Evolutionary conservation across 1,140 invertebrate species (phyloP), one percentile per base, ranked within the genome.

Genomic region (Neodiprion fabricii): DNA sequence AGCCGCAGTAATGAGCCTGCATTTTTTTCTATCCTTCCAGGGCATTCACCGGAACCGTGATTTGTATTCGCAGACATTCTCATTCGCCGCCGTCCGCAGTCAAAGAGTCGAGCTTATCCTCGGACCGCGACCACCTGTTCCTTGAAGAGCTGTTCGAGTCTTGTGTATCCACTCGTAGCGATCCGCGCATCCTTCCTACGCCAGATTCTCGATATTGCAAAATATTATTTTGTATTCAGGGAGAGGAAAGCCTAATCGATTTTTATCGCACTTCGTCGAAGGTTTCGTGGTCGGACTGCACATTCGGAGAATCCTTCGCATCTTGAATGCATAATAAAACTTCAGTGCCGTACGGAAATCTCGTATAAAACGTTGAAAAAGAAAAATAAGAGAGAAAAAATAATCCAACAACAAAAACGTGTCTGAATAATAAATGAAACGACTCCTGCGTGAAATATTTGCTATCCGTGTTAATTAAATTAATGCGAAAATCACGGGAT

Each of bases 201-300:
- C 11, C 11, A 61, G 53, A 12, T n/a, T n/a, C 11, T 61, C 53
- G 11, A n/a, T 11, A 61, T n/a, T n/a, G 53, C n/a, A n/a, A n/a
- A 61, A 61, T 12, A n/a, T 61, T 61, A 61, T 61, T 61, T 61
- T 61, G n/a, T 61, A 61, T 61, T 61, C 53, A 61, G 53, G 53
- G 53, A 61, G 11, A 61, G 53, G 11, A 7, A 5, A 17, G 53
- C 4, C n/a, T 61, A 61, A 61, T 61, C 53, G n/a, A 61, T 61
- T 61, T 61, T 61, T 61, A 61, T 61, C 53, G n/a, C 53, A 40
- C 28, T 40, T 40, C 28, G 28, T 40, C 28, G 28, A 61, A 61
- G 53, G 53, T 12, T 61, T 61, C 53, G 53, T 61, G 53, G 53
- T 61, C n/a, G 11, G 53, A 61, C 53, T 61, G 53, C n/a, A 61